Evolutionary conservation across 2,113 vertebrate genomes (phyloP), one percentile per base, ranked within the genome.

Genomic region (Zeus faber): DNA sequence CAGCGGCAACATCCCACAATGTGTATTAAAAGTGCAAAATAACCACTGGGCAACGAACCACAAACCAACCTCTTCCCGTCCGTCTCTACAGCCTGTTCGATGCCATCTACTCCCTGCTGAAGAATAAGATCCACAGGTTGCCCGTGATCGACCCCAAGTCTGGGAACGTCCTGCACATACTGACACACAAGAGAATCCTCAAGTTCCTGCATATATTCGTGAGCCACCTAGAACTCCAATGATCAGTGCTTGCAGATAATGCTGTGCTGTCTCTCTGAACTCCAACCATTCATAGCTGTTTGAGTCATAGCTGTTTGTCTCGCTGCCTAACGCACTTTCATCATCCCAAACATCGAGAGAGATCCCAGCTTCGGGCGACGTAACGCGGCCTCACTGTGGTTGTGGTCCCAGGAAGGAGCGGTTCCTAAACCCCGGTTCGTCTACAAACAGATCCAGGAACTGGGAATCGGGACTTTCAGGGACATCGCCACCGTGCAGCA

Each of bases 151-250:
- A 99, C 29, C 95, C 95, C 0, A n/a, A 84, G 62, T 96, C 97
- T 0, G 97, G 97, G 4, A 89, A 94, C 0, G 93, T 96, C 64
- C 86, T 99, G 24, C 92, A 96, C 76, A 97, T 98, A 67, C 89
- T 99, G 49, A 98, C 97, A 0, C 96, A 99, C 84, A 99, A 99
- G 56, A 87, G 97, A 22, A 93, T 99, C 72, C 92, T 99, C 63
- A 98, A 97, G 82, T 98, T 98, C 81, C 91, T 99, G 31, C 91
- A 96, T 54, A 89, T 98, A 72, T 98, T 98, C 49, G 90, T 90
- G 58, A 90, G 90, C 31, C 18, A 22, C 4, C 18, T 46, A 20
- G 2, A 11, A 14, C 16, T 27, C 0, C 0, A 2, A 16, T 9
- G 13, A 17, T 35, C 2, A 13, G 14, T 11, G 37, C 3, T 4